Evolutionary conservation across 2,113 vertebrate genomes (phyloP).

Genomic region (Dasyurus viverrinus): DNA sequence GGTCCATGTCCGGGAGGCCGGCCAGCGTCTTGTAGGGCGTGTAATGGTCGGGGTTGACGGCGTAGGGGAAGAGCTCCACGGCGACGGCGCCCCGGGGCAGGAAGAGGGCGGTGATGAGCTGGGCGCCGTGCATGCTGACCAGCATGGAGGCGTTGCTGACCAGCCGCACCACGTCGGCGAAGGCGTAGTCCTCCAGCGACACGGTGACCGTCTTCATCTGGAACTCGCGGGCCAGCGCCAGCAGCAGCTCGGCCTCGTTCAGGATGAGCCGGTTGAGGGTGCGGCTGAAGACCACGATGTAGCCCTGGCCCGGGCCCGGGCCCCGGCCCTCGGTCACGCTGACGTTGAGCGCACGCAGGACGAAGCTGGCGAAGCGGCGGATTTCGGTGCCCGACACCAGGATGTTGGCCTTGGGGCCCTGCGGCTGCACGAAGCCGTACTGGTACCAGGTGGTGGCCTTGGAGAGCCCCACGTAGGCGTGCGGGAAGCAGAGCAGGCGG

Average conservation of each 20-base stretch:
- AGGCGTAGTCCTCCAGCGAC: conserved; percentile 94
- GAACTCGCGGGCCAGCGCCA: conserved; percentile 95
- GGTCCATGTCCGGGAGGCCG: conserved; percentile 95
- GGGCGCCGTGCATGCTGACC: conserved; percentile 98
- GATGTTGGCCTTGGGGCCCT: conserved; percentile 97
- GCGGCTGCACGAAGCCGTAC: conserved; percentile 97
- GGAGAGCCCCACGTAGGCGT: conserved; percentile 94
- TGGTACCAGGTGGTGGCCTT: conserved; percentile 99
- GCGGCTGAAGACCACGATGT: conserved; percentile 95
- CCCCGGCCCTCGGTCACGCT: conserved; percentile 63
- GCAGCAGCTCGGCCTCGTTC: conserved; percentile 95
- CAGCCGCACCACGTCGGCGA: conserved; percentile 89
- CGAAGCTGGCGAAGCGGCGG: conserved; percentile 90
- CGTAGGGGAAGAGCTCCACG: conserved; percentile 96
- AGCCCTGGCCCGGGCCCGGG: conserved; percentile 85
- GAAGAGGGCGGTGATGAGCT: conserved; percentile 94
- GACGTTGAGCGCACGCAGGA: conserved; percentile 91
- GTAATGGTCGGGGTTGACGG: conserved; percentile 97
- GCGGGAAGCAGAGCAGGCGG: conserved; percentile 96
- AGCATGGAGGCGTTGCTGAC: conserved; percentile 93
- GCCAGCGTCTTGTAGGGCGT: conserved; percentile 96
- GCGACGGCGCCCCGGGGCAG: conserved; percentile 93
- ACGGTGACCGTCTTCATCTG: conserved; percentile 95
- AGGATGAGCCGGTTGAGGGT: conserved; percentile 94
- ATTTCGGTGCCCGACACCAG: conserved; percentile 96